Evolutionary conservation across 2,888 invertebrate genomes (phyloP).

Genomic region (Pollenia labialis): DNA sequence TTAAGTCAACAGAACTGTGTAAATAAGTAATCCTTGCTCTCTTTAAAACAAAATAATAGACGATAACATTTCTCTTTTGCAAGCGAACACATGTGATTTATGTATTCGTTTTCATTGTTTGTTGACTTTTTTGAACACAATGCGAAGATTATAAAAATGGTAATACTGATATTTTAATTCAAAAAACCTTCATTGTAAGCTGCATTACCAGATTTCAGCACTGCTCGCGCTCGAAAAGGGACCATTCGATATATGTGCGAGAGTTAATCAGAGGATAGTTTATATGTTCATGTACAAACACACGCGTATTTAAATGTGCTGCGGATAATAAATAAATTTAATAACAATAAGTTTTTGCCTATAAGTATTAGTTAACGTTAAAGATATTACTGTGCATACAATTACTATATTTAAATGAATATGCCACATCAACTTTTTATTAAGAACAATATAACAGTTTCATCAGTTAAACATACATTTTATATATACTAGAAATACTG

Average conservation of each 20-base stretch:
- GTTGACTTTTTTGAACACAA: constrained; percentile 21
- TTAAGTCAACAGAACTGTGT: background rate
- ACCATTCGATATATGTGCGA: constrained; percentile 5
- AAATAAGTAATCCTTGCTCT: constrained; percentile 6
- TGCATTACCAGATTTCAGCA: constrained; percentile 41
- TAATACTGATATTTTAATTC: background rate
- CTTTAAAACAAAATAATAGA: background rate
- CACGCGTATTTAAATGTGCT: background rate
- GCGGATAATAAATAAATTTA: constrained; percentile 54
- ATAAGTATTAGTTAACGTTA: constrained; percentile 74
- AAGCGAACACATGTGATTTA: constrained; percentile 45
- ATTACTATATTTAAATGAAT: constrained; percentile 75
- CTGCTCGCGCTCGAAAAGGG: constrained; percentile 7
- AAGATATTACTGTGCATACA: constrained; percentile 71
- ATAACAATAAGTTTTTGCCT: constrained; percentile 73
- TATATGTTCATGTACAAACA: background rate
- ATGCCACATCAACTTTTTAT: constrained; percentile 76
- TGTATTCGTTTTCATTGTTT: constrained; percentile 42
- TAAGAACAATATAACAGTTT: background rate
- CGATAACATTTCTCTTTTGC: constrained; percentile 4
- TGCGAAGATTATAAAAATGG: background rate
- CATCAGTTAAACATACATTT: background rate
- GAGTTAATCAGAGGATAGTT: constrained; percentile 31
- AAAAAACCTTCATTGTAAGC: constrained; percentile 23
- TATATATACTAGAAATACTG: background rate